phyloP scores from a whole-genome alignment of 2,888 invertebrate species.

The Galerucella nymphaeae region DNA sequence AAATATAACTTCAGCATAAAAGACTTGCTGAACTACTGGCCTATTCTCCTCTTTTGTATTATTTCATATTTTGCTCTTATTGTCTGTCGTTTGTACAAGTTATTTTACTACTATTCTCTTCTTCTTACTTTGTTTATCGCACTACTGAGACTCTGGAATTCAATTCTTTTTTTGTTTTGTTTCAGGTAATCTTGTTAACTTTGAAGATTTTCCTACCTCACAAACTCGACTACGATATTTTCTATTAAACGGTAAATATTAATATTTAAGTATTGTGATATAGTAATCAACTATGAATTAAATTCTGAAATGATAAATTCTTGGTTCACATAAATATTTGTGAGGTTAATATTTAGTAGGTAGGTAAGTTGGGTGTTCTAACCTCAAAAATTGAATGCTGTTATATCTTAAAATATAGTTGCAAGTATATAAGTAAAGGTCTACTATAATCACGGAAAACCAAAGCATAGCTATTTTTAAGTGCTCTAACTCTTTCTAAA shows the following conservation, averaged over 20 bases:
- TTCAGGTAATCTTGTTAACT: slow-evolving; percentile 41
- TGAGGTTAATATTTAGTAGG: no score
- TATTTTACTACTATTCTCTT: slow-evolving; percentile 50
- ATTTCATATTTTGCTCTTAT: slow-evolving; percentile 33
- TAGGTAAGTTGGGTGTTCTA: no score
- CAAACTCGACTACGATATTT: slow-evolving; percentile 3
- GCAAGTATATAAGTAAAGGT: no score
- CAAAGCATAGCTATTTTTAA: no score
- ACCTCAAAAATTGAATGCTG: no score
- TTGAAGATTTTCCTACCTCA: slow-evolving; percentile 12
- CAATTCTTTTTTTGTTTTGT: slow-evolving; percentile 41
- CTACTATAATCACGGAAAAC: no score
- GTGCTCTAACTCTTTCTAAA: no score
- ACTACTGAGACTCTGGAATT: slow-evolving; percentile 32
- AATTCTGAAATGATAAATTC: no score
- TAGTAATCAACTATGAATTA: no score
- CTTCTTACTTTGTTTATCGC: slow-evolving; percentile 36
- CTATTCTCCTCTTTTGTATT: neutral
- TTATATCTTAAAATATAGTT: no score
- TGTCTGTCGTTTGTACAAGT: slow-evolving; percentile 46
- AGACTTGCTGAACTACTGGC: neutral
- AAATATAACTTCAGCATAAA: neutral
- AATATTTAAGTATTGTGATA: neutral
- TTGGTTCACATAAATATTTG: no score
- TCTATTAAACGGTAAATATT: slow-evolving; percentile 24